These are phyloP conservation scores for Octopus bimaculoides DNA, from an alignment of 1,140 invertebrate genomes.

Conservation along the genomic window DNA sequence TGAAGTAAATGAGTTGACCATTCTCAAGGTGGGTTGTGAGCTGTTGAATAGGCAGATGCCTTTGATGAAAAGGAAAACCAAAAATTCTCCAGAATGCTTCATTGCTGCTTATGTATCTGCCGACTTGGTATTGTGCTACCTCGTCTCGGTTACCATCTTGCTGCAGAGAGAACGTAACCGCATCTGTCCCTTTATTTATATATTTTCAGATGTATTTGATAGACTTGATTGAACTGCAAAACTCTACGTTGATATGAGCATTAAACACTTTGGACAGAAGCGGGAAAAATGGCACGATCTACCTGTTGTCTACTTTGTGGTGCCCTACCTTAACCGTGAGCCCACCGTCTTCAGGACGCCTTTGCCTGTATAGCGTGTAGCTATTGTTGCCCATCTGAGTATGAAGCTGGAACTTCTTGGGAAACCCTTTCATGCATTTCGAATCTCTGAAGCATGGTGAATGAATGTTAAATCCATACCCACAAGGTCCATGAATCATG, in stretches of 20 bases:
- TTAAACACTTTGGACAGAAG: constrained; percentile 1
- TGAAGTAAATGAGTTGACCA: constrained; percentile 1
- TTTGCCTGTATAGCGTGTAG: background rate
- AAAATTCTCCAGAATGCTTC: background rate
- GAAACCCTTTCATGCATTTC: background rate
- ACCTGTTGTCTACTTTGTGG: background rate
- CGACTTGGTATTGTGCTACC: background rate
- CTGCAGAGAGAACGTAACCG: background rate
- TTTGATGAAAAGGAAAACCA: background rate
- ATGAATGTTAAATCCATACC: background rate
- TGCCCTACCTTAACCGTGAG: background rate
- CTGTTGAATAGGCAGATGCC: background rate
- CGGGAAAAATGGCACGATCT: background rate
- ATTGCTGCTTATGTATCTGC: constrained; percentile 1
- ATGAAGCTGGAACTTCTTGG: background rate
- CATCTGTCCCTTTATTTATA: background rate
- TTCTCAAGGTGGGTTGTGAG: background rate
- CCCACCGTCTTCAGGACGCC: background rate
- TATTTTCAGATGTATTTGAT: constrained; percentile 1
- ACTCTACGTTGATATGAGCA: constrained; percentile 3
- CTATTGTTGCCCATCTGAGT: background rate
- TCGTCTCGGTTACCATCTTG: background rate
- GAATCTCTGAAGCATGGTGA: background rate
- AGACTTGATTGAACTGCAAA: background rate
- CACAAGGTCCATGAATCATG: background rate